phyloP scores from a whole-genome alignment of 2,113 vertebrate species.

The Glaucidium brasilianum region DNA sequence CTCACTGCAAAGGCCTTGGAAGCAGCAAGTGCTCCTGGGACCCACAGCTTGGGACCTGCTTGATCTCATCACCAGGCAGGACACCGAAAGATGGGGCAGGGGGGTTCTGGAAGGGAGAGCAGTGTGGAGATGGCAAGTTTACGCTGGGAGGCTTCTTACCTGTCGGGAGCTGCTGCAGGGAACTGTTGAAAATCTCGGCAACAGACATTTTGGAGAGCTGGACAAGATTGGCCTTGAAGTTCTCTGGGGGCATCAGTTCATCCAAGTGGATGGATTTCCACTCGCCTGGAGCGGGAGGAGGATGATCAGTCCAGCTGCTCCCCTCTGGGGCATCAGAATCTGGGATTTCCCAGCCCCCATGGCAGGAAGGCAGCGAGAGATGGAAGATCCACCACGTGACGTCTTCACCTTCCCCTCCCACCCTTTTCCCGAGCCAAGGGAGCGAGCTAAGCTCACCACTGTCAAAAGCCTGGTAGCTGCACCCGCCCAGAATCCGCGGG shows the following conservation, averaged over 20 bases:
- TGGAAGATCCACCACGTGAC: background rate
- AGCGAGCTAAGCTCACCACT: background rate
- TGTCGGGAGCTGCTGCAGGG: background rate
- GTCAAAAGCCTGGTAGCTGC: constrained; percentile 38
- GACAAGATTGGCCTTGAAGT: background rate
- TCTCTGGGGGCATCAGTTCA: background rate
- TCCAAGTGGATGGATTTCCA: constrained; percentile 45
- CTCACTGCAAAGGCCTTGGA: background rate
- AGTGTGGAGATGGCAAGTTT: background rate
- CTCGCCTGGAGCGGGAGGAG: background rate
- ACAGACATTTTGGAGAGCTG: constrained; percentile 14
- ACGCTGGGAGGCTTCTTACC: background rate
- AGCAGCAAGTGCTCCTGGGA: background rate
- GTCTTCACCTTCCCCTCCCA: background rate
- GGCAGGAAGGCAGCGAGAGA: background rate
- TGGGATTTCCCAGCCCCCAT: background rate
- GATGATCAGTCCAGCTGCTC: no score
- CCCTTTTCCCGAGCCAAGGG: no score
- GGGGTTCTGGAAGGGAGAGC: background rate
- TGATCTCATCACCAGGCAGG: no score
- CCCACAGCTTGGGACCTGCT: background rate
- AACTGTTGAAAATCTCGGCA: background rate
- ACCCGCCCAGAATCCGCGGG: constrained; percentile 37
- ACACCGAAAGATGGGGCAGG: background rate
- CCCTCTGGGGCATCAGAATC: no score